Conservation (phyloP, 2,888 invertebrate species). For the Spodoptera exigua region DNA sequence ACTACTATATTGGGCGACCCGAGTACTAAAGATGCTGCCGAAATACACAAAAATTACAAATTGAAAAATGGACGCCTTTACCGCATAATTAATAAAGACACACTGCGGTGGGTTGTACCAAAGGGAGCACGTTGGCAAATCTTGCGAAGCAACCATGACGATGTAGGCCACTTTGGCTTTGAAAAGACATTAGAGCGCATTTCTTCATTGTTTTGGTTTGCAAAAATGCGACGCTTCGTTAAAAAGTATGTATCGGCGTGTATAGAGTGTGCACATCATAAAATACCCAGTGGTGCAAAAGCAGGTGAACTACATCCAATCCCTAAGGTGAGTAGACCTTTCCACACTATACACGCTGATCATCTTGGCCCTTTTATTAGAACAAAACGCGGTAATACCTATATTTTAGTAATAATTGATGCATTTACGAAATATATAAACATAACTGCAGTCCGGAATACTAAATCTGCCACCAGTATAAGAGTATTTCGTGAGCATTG, state of each 20-base stretch:
- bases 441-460: conserved; percentile 1
- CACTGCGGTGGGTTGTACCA: conserved; percentile 4
- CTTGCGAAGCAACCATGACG: conserved; percentile 11
- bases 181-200: conserved; percentile 10
- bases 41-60: conserved; percentile 45
- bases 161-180: conserved; percentile 15
- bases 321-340: not conserved
- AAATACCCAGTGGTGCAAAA: not conserved
- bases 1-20: conserved; percentile 30
- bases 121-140: conserved; percentile 9
- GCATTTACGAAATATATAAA: conserved; percentile 8
- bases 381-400: conserved; percentile 1
- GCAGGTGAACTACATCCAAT: conserved; percentile 9
- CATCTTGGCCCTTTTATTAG: not conserved
- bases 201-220: conserved; percentile 6
- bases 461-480: conserved; percentile 10
- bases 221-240: conserved; percentile 13
- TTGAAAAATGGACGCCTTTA: conserved; percentile 44
- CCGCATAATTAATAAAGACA: conserved; percentile 3
- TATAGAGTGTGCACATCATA: conserved; percentile 9
- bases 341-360: conserved; percentile 3
- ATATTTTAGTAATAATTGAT: conserved; percentile 15
- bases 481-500: not conserved
- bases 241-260: conserved; percentile 14
- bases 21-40: conserved; percentile 11